phyloP scores from a whole-genome alignment of 2,113 vertebrate genomes.

The Ptilonorhynchus violaceus region DNA sequence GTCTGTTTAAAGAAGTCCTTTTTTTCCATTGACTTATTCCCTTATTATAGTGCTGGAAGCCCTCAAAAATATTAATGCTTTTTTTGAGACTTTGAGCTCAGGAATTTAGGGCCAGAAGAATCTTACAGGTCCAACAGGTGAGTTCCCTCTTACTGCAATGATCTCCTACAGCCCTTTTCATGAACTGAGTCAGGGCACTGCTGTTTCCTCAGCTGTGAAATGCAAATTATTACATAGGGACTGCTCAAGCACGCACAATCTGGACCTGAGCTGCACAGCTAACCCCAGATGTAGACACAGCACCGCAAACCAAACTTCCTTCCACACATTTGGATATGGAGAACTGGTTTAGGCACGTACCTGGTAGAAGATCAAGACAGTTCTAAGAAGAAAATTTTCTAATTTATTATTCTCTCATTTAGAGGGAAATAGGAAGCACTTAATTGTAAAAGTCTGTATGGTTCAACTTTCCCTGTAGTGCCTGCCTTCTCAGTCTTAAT shows the following conservation, averaged over 20 bases:
- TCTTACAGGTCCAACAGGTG: not conserved
- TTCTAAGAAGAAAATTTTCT: not conserved
- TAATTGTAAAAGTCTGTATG: not conserved
- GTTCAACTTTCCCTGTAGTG: not conserved
- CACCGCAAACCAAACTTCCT: not conserved
- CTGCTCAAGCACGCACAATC: not conserved
- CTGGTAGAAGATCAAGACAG: not conserved
- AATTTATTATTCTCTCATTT: not conserved
- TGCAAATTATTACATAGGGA: not conserved
- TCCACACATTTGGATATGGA: accelerated
- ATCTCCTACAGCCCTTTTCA: not conserved
- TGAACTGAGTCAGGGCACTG: not conserved
- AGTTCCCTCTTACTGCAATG: not conserved
- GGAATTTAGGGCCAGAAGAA: not conserved
- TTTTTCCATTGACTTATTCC: not conserved
- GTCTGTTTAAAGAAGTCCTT: not conserved
- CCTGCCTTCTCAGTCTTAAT: not conserved
- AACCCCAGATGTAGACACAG: not conserved
- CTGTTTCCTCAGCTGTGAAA: not conserved
- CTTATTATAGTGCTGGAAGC: not conserved
- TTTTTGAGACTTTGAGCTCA: not conserved
- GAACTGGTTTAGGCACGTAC: not conserved
- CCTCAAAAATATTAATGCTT: not conserved
- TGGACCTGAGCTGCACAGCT: not conserved
- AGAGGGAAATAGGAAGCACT: not conserved